Percentiles rank a stretch among this genome's conserved stretches.
Evolutionary conservation across 2,888 invertebrate species (phyloP).

Genomic region (Caenorhabditis wallacei): DNA sequence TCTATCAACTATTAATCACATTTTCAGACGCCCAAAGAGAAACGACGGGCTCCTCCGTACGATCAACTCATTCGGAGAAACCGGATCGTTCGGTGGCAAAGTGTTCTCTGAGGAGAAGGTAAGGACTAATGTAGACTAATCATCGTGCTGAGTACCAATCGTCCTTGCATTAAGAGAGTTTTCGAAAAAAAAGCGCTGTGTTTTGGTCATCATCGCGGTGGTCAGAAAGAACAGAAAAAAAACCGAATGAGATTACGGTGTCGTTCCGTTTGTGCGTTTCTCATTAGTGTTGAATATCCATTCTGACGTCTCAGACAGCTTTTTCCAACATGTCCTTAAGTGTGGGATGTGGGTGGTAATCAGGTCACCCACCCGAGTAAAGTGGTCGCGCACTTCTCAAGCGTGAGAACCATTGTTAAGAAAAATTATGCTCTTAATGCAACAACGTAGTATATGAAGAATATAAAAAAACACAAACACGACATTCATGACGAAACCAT

Average conservation of each 20-base stretch:
- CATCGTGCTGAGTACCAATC: not conserved
- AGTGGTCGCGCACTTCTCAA: slow-evolving; percentile 1
- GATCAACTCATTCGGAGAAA: slow-evolving; percentile 55
- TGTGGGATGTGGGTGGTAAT: slow-evolving; percentile 43
- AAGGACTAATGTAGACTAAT: slow-evolving; percentile 21
- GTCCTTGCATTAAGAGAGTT: slow-evolving; percentile 3
- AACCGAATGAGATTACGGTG: slow-evolving; percentile 33
- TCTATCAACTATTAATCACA: not conserved
- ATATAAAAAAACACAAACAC: slow-evolving; percentile 20
- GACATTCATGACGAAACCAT: slow-evolving; percentile 41
- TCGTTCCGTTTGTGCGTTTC: slow-evolving; percentile 21
- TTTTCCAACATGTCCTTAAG: slow-evolving; percentile 9
- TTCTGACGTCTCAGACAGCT: slow-evolving; percentile 27
- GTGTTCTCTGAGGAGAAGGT: slow-evolving; percentile 65
- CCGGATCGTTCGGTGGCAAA: slow-evolving; percentile 74
- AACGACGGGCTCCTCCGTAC: slow-evolving; percentile 46
- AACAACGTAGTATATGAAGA: slow-evolving; percentile 12
- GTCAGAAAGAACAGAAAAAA: no score
- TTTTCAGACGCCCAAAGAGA: slow-evolving; percentile 59
- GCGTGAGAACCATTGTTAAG: slow-evolving; percentile 39
- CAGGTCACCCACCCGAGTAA: slow-evolving; percentile 32
- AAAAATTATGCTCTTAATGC: not conserved
- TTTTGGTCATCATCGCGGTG: slow-evolving; percentile 35
- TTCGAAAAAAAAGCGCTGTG: slow-evolving; percentile 15
- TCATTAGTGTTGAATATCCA: no score